Base-by-base conservation (phyloP, 2,797 vertebrate species). In the Falco columbarius region DNA sequence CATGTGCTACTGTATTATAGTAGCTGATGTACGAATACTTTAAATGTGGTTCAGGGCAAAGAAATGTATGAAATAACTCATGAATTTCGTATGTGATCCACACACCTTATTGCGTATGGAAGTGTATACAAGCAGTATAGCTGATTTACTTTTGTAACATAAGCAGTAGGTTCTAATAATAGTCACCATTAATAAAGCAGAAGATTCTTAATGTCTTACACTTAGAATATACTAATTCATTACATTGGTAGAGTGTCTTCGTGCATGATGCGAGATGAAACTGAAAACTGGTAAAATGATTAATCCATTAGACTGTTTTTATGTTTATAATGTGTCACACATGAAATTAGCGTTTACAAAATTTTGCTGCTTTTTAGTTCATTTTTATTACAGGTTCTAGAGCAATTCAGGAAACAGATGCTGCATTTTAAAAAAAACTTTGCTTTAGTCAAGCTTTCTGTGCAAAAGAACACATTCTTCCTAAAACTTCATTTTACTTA, bases 401-500 rank as follows among this genome's bases (percentile, higher is more conserved):
- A 94, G 82, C 90, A 89, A 76, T 87, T 94, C 65, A 76, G 85
- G 85, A 85, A 96, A 89, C 74, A 90, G 77, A 77, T 96, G 92
- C 90, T 94, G 76, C 95, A 70, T 95, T 95, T 94, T 95, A 17
- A 70, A 90, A 89, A 94, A 94, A 76, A 38, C 88, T 85, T 95
- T 93, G 76, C 75, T 85, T 87, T 93, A 92, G 29, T 70, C 71
- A 54, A 46, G 67, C 75, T 96, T 92, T 95, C 96, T 93, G 81
- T 93, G 84, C 67, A 95, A 90, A 38, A 94, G 94, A 86, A 95
- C 95, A 63, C 77, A 68, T 92, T 97, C 85, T 95, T 95, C 75
- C 83, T 94, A 87, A 97, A 98, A 97, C 68, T 97, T 97, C 85
- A 96, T 98, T 98, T 97, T 90, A 73, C 90, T 96, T 79, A 97